Percentiles rank a stretch among this genome's conserved stretches.
Conservation (phyloP, 2,888 invertebrate species). For the Melanophora roralis region DNA sequence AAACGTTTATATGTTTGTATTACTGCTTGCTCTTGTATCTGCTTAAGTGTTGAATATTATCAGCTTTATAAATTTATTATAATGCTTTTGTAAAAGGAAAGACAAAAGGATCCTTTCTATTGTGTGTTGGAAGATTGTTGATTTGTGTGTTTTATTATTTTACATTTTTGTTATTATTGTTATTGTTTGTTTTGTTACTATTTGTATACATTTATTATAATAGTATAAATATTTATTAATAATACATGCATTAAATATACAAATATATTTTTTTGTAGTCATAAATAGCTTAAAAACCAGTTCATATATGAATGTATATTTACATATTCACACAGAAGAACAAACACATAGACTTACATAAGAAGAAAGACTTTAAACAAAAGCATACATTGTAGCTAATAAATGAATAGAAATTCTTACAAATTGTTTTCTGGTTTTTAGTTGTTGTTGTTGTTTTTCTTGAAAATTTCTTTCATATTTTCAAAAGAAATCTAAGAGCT, state of each 20-base stretch:
- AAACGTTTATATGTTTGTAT: too few relatives aligned
- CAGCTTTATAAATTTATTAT: slow-evolving; percentile 32
- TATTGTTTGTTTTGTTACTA: background rate
- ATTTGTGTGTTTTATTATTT: slow-evolving; percentile 7
- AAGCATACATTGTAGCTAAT: too few relatives aligned
- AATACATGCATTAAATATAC: too few relatives aligned
- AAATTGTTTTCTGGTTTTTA: background rate
- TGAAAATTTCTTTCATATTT: background rate
- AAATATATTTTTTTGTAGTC: background rate
- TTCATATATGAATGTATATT: too few relatives aligned
- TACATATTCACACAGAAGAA: background rate
- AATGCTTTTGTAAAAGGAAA: background rate
- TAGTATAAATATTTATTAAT: background rate
- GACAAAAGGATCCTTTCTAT: slow-evolving; percentile 13
- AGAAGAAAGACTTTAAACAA: too few relatives aligned
- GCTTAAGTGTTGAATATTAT: background rate
- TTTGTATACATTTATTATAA: background rate
- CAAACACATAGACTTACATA: too few relatives aligned
- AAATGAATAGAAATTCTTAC: background rate
- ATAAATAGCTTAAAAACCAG: too few relatives aligned
- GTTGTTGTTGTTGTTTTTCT: background rate
- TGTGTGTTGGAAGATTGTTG: background rate
- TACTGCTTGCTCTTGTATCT: too few relatives aligned
- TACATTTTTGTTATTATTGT: background rate
- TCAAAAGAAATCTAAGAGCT: background rate